Conservation (phyloP, 2,113 vertebrate species). For the Ceyx cyanopectus region DNA sequence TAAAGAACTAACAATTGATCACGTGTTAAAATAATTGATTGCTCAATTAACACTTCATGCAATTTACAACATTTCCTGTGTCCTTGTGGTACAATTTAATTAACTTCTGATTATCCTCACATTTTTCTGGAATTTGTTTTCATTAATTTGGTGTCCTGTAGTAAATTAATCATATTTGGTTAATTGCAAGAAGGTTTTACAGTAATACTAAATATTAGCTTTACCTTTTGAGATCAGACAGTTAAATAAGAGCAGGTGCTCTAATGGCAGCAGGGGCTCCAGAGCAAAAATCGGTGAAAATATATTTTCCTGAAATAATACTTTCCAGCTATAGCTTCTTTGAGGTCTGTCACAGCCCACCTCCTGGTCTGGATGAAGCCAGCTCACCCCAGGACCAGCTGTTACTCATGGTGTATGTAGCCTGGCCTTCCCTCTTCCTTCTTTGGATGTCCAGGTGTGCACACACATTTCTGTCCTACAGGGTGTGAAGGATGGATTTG, state of each 20-base stretch:
- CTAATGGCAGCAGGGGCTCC: background rate
- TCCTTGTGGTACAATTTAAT: background rate
- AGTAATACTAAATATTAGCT: background rate
- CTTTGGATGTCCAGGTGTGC: fast-evolving
- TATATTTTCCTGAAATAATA: background rate
- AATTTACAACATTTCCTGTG: background rate
- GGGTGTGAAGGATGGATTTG: too few relatives aligned
- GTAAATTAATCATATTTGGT: background rate
- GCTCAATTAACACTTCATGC: background rate
- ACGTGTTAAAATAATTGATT: background rate
- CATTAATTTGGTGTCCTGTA: background rate
- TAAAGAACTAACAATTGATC: background rate
- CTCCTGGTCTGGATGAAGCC: background rate
- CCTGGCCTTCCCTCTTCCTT: background rate
- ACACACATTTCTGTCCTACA: background rate
- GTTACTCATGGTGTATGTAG: too few relatives aligned
- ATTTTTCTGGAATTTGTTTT: background rate
- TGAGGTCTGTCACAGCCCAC: background rate
- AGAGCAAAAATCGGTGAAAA: background rate
- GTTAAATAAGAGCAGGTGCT: background rate
- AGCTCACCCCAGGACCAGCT: too few relatives aligned
- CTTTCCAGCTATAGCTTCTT: background rate
- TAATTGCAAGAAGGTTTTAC: background rate
- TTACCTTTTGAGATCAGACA: background rate
- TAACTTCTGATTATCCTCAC: background rate